Evolutionary conservation across 2,113 vertebrate species (phyloP).

Genomic region (Charina bottae): DNA sequence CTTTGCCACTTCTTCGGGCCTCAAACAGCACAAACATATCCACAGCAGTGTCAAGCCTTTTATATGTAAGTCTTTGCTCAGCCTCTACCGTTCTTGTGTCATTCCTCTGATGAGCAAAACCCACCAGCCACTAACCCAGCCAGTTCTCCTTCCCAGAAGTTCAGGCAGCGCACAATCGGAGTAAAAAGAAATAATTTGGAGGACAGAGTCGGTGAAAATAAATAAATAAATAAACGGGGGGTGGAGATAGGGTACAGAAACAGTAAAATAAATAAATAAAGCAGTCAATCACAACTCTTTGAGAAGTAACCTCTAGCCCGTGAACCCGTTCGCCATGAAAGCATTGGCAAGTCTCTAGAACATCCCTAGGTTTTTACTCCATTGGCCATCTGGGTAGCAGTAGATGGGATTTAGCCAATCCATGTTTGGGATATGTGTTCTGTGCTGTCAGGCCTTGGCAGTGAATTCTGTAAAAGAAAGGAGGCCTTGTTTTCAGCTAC

Average conservation of each 20-base stretch:
- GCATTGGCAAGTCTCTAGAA: neutral
- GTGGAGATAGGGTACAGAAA: neutral
- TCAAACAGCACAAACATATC: constrained; percentile 99
- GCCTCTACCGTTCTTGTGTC: constrained; percentile 53
- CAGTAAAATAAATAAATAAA: neutral
- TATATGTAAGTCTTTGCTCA: constrained; percentile 94
- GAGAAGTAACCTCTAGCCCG: neutral
- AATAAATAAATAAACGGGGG: neutral
- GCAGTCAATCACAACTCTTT: neutral
- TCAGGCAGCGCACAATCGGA: neutral
- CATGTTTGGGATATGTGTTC: neutral
- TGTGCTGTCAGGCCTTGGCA: neutral
- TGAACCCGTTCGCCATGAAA: neutral
- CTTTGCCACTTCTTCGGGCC: constrained; percentile 98
- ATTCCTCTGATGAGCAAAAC: constrained; percentile 23
- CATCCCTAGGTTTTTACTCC: neutral
- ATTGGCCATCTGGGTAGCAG: neutral
- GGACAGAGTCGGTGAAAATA: neutral
- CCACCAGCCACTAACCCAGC: neutral
- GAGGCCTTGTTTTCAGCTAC: neutral
- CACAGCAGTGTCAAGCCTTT: constrained; percentile 99
- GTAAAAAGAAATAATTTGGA: neutral
- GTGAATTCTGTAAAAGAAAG: neutral
- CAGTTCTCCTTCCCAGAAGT: neutral
- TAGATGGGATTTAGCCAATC: neutral